Percentiles rank a stretch among this genome's conserved stretches.
Evolutionary conservation across 1,140 invertebrate species (phyloP).

Genomic region (Grapholita molesta): DNA sequence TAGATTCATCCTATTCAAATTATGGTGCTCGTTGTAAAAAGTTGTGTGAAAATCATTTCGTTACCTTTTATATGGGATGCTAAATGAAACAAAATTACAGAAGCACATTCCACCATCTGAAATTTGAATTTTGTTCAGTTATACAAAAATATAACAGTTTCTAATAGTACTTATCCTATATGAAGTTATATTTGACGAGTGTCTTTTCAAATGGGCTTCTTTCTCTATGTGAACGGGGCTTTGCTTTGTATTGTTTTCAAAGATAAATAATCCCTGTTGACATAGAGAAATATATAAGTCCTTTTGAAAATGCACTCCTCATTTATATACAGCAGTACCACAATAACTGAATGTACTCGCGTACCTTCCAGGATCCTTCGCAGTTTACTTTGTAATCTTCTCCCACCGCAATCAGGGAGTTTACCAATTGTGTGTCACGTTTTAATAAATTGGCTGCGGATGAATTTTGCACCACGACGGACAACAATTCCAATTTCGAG

Average conservation of each 20-base stretch:
- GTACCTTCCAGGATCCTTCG: neutral
- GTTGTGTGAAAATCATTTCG: neutral
- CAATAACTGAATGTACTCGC: neutral
- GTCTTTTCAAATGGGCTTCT: too few species aligned
- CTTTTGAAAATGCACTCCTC: too few species aligned
- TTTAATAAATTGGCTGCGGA: neutral
- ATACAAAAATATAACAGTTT: neutral
- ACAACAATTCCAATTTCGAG: neutral
- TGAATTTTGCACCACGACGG: neutral
- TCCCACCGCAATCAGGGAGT: neutral
- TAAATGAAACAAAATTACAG: neutral
- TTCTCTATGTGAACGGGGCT: too few species aligned
- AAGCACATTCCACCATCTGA: neutral
- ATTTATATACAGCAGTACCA: neutral
- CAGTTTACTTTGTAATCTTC: neutral
- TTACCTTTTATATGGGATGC: neutral
- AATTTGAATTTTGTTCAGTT: neutral
- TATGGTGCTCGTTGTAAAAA: too few species aligned
- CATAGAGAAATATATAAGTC: too few species aligned
- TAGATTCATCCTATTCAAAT: too few species aligned
- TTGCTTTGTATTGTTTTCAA: too few species aligned
- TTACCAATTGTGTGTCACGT: neutral
- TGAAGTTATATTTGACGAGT: too few species aligned
- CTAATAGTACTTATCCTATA: too few species aligned
- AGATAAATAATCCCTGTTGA: too few species aligned